Percentiles rank a stretch among this genome's conserved stretches.
Evolutionary conservation across 1,140 invertebrate genomes (phyloP).

Genomic region (Glossosoma conforme): DNA sequence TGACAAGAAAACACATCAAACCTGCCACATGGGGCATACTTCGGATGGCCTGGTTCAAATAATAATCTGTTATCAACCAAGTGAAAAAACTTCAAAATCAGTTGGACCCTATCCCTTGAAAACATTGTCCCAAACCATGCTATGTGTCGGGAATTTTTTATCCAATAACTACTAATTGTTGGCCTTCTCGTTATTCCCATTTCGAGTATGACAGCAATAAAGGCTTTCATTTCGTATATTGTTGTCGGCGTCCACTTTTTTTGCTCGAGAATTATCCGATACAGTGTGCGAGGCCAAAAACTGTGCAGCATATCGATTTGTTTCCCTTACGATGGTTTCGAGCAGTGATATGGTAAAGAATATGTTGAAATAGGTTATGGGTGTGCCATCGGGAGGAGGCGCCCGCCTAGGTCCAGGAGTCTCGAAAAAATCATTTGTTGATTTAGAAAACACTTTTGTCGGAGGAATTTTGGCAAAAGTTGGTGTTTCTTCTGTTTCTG

Average conservation of each 20-base stretch:
- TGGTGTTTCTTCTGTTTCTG: slow-evolving; percentile 17
- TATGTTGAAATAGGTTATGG: slow-evolving; percentile 28
- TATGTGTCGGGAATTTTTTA: slow-evolving; percentile 29
- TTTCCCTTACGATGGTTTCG: slow-evolving; percentile 14
- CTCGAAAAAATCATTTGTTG: slow-evolving; percentile 22
- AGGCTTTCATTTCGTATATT: slow-evolving; percentile 30
- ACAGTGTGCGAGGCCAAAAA: slow-evolving; percentile 18
- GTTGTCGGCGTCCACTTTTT: slow-evolving; percentile 20
- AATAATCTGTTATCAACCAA: slow-evolving; percentile 22
- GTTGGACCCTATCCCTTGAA: slow-evolving; percentile 30
- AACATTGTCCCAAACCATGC: slow-evolving; percentile 35
- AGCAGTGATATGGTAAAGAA: slow-evolving; percentile 20
- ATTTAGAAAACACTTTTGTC: slow-evolving; percentile 16
- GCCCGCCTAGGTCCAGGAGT: slow-evolving; percentile 23
- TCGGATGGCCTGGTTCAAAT: slow-evolving; percentile 18
- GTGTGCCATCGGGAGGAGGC: slow-evolving; percentile 13
- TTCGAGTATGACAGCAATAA: slow-evolving; percentile 30
- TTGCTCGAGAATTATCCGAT: slow-evolving; percentile 17
- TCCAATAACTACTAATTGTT: slow-evolving; percentile 31
- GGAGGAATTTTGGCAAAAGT: slow-evolving; percentile 14
- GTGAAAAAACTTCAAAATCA: slow-evolving; percentile 31
- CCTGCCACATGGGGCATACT: slow-evolving; percentile 32
- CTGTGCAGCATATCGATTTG: slow-evolving; percentile 19
- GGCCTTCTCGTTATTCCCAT: slow-evolving; percentile 31
- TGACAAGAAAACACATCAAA: slow-evolving; percentile 28